phyloP scores from a whole-genome alignment of 64 coral and sea anemone species.

The Montipora foliosa region DNA sequence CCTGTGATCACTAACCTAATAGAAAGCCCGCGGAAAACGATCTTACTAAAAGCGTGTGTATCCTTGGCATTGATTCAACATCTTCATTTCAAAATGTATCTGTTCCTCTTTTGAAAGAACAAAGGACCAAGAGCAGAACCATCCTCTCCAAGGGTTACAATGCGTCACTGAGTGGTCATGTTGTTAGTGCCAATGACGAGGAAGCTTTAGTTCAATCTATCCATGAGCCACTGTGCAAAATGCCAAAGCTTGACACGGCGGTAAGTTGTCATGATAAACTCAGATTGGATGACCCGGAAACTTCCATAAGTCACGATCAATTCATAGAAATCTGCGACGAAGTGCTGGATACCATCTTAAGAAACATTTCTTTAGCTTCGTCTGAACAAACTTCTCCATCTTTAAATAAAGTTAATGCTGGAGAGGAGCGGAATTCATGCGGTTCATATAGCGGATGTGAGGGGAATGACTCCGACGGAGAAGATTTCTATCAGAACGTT shows the following conservation, averaged over 20 bases:
- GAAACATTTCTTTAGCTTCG: neutral
- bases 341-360: neutral
- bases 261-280: neutral
- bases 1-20: neutral
- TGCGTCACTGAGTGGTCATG: neutral
- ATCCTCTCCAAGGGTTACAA: neutral
- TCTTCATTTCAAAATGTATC: slow-evolving; percentile 3
- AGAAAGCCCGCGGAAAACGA: neutral
- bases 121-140: neutral
- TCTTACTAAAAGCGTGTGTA: neutral
- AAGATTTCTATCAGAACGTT: neutral
- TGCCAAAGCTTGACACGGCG: neutral
- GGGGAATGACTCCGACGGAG: neutral
- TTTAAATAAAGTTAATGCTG: neutral
- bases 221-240: neutral
- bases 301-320: neutral
- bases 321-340: neutral
- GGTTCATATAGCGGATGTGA: neutral
- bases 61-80: neutral
- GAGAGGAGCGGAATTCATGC: neutral
- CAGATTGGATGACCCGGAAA: neutral
- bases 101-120: neutral
- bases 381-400: neutral
- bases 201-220: neutral
- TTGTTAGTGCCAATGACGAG: neutral